phyloP scores from a whole-genome alignment of 2,113 vertebrate genomes.

The Isichthys henryi region DNA sequence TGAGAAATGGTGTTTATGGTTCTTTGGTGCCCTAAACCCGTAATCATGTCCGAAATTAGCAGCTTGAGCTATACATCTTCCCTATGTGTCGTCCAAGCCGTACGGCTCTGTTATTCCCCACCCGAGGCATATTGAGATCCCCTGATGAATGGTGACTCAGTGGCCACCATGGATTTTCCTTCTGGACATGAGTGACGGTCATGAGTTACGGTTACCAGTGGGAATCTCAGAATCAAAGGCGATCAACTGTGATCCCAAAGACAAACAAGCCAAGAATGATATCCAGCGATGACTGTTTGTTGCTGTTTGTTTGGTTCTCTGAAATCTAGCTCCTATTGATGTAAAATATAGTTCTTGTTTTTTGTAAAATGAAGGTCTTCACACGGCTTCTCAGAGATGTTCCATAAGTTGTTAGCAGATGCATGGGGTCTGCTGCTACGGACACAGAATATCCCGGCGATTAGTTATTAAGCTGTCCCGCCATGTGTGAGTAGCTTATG shows the following conservation, averaged over 20 bases:
- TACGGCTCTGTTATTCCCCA: background rate
- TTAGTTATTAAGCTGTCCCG: background rate
- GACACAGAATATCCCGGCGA: background rate
- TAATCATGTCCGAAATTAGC: background rate
- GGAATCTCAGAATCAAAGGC: background rate
- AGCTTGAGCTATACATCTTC: background rate
- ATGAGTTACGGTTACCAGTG: background rate
- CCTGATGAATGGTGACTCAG: background rate
- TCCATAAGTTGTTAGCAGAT: background rate
- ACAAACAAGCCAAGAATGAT: background rate
- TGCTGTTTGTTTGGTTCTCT: background rate
- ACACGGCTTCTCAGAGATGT: background rate
- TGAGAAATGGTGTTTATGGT: background rate
- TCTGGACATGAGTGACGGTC: background rate
- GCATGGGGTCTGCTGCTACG: background rate
- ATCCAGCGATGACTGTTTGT: background rate
- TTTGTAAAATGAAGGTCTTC: background rate
- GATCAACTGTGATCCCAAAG: background rate
- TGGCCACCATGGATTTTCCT: background rate
- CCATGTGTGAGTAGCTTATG: background rate
- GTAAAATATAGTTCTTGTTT: background rate
- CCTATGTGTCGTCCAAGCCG: background rate
- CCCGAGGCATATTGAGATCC: background rate
- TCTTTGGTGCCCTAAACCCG: background rate
- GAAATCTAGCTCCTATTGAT: background rate